Evolutionary conservation across 2,113 vertebrate species (phyloP).

Genomic region (Stigmatopora argus): DNA sequence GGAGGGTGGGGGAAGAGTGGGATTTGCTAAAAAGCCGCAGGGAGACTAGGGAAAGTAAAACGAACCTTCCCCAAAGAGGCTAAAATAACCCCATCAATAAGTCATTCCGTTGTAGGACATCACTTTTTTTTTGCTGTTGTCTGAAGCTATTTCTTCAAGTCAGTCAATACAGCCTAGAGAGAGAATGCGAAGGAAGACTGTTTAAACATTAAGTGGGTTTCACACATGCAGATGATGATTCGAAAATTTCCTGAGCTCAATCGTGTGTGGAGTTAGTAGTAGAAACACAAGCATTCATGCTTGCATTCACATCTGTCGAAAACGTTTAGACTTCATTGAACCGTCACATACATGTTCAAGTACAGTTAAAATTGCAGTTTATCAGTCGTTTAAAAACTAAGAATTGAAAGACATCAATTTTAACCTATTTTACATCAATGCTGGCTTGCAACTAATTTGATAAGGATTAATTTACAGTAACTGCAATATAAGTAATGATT

Average conservation of each 20-base stretch:
- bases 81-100: constrained; percentile 41
- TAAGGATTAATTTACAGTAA: neutral
- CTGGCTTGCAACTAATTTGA: too few species aligned
- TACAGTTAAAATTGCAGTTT: too few species aligned
- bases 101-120: constrained; percentile 32
- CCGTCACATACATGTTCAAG: too few species aligned
- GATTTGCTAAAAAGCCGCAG: constrained; percentile 46
- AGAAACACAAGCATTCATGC: too few species aligned
- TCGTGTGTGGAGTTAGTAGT: too few species aligned
- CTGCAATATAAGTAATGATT: neutral
- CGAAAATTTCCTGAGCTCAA: too few species aligned
- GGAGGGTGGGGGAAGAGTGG: constrained; percentile 22
- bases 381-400: too few species aligned
- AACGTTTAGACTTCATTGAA: too few species aligned
- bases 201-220: neutral
- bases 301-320: too few species aligned
- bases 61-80: constrained; percentile 34
- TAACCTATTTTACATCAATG: too few species aligned
- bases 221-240: neutral
- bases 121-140: constrained; percentile 25
- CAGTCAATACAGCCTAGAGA: constrained; percentile 25
- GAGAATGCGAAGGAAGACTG: constrained; percentile 20
- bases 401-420: too few species aligned
- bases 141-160: constrained; percentile 20
- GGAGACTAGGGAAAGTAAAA: constrained; percentile 25